phyloP scores from a whole-genome alignment of 2,888 invertebrate species.

The Lasioglossum lativentre region DNA sequence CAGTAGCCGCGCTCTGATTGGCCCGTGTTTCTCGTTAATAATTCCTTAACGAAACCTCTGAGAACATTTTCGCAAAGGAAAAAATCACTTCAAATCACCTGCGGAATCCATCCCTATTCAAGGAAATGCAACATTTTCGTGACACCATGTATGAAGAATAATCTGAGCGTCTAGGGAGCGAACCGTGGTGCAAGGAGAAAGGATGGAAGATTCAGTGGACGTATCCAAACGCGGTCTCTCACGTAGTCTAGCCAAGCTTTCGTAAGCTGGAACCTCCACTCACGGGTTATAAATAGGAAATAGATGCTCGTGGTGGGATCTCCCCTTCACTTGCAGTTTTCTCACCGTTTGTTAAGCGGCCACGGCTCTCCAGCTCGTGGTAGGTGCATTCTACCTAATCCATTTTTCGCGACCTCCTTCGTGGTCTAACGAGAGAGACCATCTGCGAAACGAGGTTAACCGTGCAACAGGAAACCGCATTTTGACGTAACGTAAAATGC shows the following conservation, averaged over 20 bases:
- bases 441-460: constrained; percentile 74
- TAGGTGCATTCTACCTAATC: constrained; percentile 70
- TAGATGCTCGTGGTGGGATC: constrained; percentile 59
- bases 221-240: constrained; percentile 55
- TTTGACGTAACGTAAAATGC: constrained; percentile 74
- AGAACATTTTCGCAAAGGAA: no score
- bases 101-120: no score
- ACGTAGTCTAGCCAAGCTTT: constrained; percentile 55
- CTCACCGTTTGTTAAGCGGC: constrained; percentile 68
- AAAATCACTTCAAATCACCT: no score
- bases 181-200: constrained; percentile 15
- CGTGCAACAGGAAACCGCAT: constrained; percentile 73
- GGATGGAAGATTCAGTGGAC: constrained; percentile 37
- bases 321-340: constrained; percentile 72
- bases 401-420: constrained; percentile 75
- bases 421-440: constrained; percentile 70
- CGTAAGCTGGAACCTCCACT: constrained; percentile 67
- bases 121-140: no score
- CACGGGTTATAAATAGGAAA: constrained; percentile 68
- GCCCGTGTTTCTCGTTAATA: no score
- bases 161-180: background rate
- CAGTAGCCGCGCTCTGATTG: no score
- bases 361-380: constrained; percentile 31
- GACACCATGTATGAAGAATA: background rate
- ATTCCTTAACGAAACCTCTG: no score